Percentiles rank a stretch among this genome's conserved stretches.
Evolutionary conservation across 2,797 vertebrate genomes (phyloP).

Genomic region (Nyctibius grandis): DNA sequence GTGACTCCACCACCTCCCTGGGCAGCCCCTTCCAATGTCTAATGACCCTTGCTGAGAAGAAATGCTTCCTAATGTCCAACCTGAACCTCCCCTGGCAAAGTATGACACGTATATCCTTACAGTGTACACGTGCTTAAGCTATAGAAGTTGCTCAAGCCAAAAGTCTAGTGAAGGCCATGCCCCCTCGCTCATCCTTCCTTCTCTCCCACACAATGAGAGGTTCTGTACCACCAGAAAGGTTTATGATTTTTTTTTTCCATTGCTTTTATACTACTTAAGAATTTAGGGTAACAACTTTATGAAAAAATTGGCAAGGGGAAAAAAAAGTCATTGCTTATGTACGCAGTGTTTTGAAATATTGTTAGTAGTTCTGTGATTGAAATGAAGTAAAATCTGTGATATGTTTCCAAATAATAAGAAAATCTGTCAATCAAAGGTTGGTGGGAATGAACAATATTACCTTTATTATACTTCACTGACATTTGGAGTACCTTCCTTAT

Average conservation of each 20-base stretch:
- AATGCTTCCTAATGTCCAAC: too few species aligned
- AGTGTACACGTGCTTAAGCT: not conserved
- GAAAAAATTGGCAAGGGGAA: not conserved
- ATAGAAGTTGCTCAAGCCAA: not conserved
- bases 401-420: not conserved
- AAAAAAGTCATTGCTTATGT: not conserved
- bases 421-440: not conserved
- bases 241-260: not conserved
- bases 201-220: not conserved
- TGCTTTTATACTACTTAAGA: not conserved
- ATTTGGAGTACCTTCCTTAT: not conserved
- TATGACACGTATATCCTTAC: accelerated
- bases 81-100: too few species aligned
- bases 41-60: too few species aligned
- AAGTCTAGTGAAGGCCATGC: not conserved
- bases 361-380: not conserved
- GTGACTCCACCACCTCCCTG: too few species aligned
- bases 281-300: not conserved
- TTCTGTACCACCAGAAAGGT: not conserved
- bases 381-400: not conserved
- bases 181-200: not conserved
- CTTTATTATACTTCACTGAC: not conserved
- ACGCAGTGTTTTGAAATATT: not conserved
- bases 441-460: not conserved
- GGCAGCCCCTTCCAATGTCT: too few species aligned